Evolutionary conservation across 1,140 invertebrate species (phyloP).

Genomic region (Paraescarpia echinospica): DNA sequence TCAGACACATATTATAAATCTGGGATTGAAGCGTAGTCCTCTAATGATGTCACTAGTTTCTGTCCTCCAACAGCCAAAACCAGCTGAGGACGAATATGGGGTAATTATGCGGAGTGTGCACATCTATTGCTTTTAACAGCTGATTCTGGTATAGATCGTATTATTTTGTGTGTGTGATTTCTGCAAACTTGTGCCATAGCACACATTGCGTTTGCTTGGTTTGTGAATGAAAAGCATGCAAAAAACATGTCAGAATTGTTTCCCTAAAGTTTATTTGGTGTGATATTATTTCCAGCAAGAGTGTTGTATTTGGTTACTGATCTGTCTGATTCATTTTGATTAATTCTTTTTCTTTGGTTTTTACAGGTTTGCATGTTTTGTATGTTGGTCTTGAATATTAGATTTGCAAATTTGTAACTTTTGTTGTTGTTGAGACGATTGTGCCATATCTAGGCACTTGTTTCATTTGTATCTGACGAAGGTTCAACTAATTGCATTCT

Average conservation of each 20-base stretch:
- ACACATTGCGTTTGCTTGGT: background rate
- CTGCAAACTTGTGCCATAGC: background rate
- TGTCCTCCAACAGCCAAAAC: background rate
- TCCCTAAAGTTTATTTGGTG: background rate
- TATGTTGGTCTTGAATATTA: background rate
- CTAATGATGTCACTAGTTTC: background rate
- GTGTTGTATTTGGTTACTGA: background rate
- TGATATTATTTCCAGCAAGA: background rate
- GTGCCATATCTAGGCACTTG: background rate
- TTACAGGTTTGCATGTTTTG: background rate
- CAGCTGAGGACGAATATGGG: constrained; percentile 16
- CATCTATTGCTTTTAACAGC: background rate
- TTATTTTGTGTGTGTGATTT: background rate
- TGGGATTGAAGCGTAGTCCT: background rate
- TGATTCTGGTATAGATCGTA: background rate
- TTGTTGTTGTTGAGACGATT: background rate
- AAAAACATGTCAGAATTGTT: background rate
- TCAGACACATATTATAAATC: background rate
- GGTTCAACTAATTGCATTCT: background rate
- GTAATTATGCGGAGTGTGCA: background rate
- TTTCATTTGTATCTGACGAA: background rate
- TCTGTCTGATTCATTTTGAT: background rate
- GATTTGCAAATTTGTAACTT: background rate
- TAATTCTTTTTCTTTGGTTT: background rate
- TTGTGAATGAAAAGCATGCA: background rate